Percentiles rank a stretch among this genome's conserved stretches.
phyloP scores from a whole-genome alignment of 2,113 vertebrate species.

The Sinocyclocheilus grahami region DNA sequence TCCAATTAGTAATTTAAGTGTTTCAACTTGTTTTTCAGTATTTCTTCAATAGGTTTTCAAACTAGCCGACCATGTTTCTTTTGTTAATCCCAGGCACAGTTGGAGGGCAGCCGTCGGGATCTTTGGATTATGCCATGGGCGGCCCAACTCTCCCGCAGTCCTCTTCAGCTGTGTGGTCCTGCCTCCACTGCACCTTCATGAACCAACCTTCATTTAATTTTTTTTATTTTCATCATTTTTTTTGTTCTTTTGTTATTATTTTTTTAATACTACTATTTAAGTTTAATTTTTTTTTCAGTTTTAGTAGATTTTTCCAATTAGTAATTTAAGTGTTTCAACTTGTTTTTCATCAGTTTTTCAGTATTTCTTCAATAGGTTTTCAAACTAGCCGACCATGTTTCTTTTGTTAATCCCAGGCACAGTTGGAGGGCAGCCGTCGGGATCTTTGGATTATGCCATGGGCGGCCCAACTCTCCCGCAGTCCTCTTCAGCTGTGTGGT shows the following conservation, averaged over 20 bases:
- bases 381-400: background rate
- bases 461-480: constrained; percentile 77
- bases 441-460: constrained; percentile 85
- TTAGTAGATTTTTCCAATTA: too few species aligned
- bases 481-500: constrained; percentile 88
- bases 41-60: background rate
- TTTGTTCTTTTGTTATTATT: too few species aligned
- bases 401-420: constrained; percentile 79
- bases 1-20: background rate
- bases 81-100: constrained; percentile 84
- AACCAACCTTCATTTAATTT: constrained; percentile 93
- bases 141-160: constrained; percentile 73
- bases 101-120: constrained; percentile 84
- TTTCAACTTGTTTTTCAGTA: too few species aligned
- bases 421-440: constrained; percentile 86
- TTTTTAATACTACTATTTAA: too few species aligned
- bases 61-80: background rate
- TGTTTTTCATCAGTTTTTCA: too few species aligned
- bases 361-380: background rate
- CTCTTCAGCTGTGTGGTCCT: constrained; percentile 92
- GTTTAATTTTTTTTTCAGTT: too few species aligned
- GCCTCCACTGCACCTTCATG: constrained; percentile 98
- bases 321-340: background rate
- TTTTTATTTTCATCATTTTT: too few species aligned
- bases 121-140: constrained; percentile 86